phyloP scores from a whole-genome alignment of 2,888 invertebrate genomes.

The Brachycybe producta region DNA sequence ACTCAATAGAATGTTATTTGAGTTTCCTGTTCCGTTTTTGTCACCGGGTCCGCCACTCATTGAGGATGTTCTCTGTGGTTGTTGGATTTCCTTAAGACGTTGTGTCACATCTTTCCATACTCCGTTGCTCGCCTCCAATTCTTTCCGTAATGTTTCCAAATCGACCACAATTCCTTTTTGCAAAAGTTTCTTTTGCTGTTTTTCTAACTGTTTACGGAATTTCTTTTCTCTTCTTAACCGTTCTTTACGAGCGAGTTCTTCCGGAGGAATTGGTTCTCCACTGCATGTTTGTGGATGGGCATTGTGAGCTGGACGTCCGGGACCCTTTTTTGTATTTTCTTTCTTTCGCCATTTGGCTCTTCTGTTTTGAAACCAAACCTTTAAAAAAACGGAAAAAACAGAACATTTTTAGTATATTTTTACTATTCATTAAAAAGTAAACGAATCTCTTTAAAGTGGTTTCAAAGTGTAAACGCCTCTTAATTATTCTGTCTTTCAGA shows the following conservation, averaged over 20 bases:
- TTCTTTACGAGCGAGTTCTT: conserved; percentile 28
- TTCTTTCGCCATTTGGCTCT: conserved; percentile 98
- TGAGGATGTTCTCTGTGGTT: conserved; percentile 18
- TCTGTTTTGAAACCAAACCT: conserved; percentile 99
- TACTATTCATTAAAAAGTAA: too few relatives aligned
- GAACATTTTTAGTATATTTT: conserved; percentile 2
- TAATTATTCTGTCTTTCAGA: too few relatives aligned
- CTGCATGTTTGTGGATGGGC: conserved; percentile 95
- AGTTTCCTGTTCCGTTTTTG: too few relatives aligned
- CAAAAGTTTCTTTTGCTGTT: conserved; percentile 81
- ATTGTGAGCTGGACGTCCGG: conserved; percentile 94
- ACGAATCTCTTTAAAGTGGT: too few relatives aligned
- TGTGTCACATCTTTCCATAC: conserved; percentile 15
- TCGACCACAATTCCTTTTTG: conserved; percentile 83
- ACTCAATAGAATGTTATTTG: too few relatives aligned
- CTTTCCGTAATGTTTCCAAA: conserved; percentile 66
- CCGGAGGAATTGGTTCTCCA: conserved; percentile 91
- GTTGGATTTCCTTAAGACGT: conserved; percentile 4
- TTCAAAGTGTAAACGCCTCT: too few relatives aligned
- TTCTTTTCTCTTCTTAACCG: conserved; percentile 39
- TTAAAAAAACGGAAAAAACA: conserved; percentile 29
- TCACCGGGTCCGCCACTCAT: too few relatives aligned
- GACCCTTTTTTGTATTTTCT: conserved; percentile 97
- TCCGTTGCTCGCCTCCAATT: conserved; percentile 61
- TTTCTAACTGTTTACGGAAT: conserved; percentile 76